phyloP scores from a whole-genome alignment of 2,888 invertebrate species.

The Nasonovia ribisnigri region DNA sequence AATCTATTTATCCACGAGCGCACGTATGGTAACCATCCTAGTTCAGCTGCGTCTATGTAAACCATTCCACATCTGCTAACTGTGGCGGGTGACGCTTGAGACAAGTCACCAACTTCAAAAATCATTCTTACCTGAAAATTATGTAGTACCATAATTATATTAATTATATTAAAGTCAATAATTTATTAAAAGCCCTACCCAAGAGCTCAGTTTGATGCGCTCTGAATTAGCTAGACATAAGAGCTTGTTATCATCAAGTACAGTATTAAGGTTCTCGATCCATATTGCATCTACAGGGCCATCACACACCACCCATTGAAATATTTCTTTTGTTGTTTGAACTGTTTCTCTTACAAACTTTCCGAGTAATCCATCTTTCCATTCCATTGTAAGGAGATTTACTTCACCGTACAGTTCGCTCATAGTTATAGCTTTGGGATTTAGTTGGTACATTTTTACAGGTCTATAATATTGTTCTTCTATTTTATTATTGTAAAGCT shows the following conservation, averaged over 20 bases:
- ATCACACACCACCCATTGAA: conserved; percentile 94
- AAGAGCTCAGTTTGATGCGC: conserved; percentile 92
- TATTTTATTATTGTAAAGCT: conserved; percentile 76
- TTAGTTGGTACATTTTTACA: conserved; percentile 85
- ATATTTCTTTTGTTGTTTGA: conserved; percentile 79
- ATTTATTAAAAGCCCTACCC: conserved; percentile 75
- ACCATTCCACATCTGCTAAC: conserved; percentile 85
- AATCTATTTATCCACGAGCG: conserved; percentile 49
- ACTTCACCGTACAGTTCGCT: conserved; percentile 96
- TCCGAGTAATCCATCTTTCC: conserved; percentile 91
- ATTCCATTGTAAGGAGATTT: conserved; percentile 94
- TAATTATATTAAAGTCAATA: not conserved
- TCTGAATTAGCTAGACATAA: conserved; percentile 88
- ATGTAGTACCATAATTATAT: not conserved
- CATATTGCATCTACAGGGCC: conserved; percentile 96
- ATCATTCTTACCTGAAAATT: conserved; percentile 73
- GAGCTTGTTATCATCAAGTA: conserved; percentile 95
- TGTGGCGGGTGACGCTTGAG: conserved; percentile 91
- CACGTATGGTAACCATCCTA: conserved; percentile 79
- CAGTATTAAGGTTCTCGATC: conserved; percentile 98
- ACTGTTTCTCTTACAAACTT: conserved; percentile 78
- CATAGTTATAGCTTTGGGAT: conserved; percentile 96
- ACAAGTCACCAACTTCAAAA: conserved; percentile 96
- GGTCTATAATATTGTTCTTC: conserved; percentile 75
- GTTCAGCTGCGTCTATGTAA: conserved; percentile 88